phyloP scores from a whole-genome alignment of 2,888 invertebrate species.

The Stenodema calcarata region DNA sequence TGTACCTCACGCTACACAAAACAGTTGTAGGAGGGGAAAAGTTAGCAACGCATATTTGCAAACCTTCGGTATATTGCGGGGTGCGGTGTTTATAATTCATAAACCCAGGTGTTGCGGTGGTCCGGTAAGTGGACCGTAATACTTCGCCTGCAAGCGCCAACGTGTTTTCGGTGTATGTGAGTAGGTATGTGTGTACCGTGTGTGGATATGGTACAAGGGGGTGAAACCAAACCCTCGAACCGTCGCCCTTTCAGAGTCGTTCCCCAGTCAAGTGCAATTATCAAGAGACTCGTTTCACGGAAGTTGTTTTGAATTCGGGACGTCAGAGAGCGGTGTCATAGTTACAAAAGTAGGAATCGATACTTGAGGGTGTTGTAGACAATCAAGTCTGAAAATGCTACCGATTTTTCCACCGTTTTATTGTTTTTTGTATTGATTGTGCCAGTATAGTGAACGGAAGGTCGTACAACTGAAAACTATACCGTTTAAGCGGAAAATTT shows the following conservation, averaged over 20 bases:
- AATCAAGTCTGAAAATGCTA: no score
- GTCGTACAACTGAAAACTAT: no score
- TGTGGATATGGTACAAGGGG: background rate
- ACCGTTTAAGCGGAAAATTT: no score
- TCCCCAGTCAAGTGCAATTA: background rate
- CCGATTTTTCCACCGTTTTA: no score
- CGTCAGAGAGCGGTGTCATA: no score
- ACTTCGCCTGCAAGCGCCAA: background rate
- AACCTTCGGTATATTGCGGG: background rate
- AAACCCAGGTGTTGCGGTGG: conserved; percentile 12
- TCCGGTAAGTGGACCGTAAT: conserved; percentile 10
- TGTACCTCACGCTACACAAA: background rate
- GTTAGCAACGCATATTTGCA: background rate
- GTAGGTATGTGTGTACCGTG: no score
- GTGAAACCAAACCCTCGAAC: background rate
- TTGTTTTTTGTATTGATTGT: no score
- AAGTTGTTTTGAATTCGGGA: background rate
- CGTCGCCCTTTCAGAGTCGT: background rate
- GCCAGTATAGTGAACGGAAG: no score
- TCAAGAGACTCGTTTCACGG: background rate
- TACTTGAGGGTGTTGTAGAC: no score
- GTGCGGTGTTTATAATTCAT: conserved; percentile 11
- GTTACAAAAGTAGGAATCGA: no score
- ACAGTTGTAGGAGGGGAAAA: background rate
- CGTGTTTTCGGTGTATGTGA: background rate